Percentiles rank a stretch among this genome's conserved stretches.
Conservation (phyloP, 2,113 vertebrate species). For the Heterochromis multidens region DNA sequence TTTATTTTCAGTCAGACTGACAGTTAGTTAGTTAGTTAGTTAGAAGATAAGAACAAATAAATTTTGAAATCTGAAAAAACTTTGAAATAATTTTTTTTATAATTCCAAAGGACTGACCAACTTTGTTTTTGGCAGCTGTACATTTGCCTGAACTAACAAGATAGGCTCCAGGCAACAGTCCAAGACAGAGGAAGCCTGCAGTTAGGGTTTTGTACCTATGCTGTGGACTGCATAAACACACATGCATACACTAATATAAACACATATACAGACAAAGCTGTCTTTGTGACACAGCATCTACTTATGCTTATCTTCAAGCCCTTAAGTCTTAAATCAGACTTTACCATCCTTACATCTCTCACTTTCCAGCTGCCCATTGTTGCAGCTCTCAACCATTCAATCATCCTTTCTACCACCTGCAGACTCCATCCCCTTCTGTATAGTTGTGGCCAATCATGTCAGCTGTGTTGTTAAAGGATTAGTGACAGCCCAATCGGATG, state of each 20-base stretch:
- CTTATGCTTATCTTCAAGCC: not conserved
- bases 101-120: no score
- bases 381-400: conserved; percentile 46
- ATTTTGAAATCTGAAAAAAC: no score
- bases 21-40: no score
- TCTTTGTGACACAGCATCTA: not conserved
- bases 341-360: not conserved
- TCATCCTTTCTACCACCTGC: conserved; percentile 54
- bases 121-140: not conserved
- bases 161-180: conserved; percentile 12
- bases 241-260: not conserved
- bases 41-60: no score
- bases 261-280: not conserved
- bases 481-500: conserved; percentile 61
- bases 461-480: conserved; percentile 71
- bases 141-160: conserved; percentile 25
- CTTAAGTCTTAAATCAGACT: conserved; percentile 4
- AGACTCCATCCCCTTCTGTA: conserved; percentile 41
- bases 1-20: no score
- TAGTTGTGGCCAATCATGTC: conserved; percentile 54
- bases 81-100: no score
- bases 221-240: not conserved
- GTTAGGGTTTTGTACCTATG: conserved; percentile 27
- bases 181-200: not conserved
- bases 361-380: conserved; percentile 9